A percentile compares a stretch with the other conserved stretches of the same genome.
Conservation (phyloP, 2,113 vertebrate genomes). For the Alaudala cheleensis region DNA sequence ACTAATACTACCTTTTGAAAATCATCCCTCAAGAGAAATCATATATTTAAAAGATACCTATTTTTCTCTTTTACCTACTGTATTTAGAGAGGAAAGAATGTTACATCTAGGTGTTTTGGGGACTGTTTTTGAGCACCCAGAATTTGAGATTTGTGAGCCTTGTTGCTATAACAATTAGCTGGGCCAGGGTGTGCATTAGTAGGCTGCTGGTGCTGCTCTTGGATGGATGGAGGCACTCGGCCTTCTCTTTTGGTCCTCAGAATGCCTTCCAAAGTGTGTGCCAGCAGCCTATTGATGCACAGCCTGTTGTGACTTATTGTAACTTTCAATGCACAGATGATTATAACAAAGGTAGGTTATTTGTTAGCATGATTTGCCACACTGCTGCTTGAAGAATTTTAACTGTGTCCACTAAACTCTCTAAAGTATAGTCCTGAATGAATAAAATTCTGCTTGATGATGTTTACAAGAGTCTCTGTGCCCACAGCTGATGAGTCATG, state of each 20-base stretch:
- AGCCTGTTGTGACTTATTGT: slow-evolving; percentile 29
- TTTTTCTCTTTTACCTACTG: not conserved
- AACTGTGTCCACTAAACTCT: slow-evolving; percentile 46
- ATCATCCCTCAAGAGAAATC: not conserved
- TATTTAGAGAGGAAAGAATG: not conserved
- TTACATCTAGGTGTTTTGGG: not conserved
- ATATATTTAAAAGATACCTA: not conserved
- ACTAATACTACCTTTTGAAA: not conserved
- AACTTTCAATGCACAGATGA: not conserved
- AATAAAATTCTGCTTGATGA: slow-evolving; percentile 64
- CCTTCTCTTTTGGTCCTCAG: not conserved
- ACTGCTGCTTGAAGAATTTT: slow-evolving; percentile 56
- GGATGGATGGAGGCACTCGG: not conserved
- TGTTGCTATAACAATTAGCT: not conserved
- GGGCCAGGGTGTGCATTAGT: not conserved
- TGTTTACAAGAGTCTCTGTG: slow-evolving; percentile 51
- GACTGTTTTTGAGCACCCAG: not conserved
- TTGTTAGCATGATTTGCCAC: slow-evolving; percentile 58
- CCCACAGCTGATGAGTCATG: slow-evolving; percentile 43
- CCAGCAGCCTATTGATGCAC: slow-evolving; percentile 22
- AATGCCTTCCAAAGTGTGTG: not conserved
- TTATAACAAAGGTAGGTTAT: slow-evolving; percentile 14
- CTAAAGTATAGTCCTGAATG: slow-evolving; percentile 49
- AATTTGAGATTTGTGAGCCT: not conserved
- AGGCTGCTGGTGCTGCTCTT: not conserved